Percentiles rank a stretch among this genome's conserved stretches.
Conservation (phyloP, 2,888 invertebrate genomes). For the Ptilodon capucinus region DNA sequence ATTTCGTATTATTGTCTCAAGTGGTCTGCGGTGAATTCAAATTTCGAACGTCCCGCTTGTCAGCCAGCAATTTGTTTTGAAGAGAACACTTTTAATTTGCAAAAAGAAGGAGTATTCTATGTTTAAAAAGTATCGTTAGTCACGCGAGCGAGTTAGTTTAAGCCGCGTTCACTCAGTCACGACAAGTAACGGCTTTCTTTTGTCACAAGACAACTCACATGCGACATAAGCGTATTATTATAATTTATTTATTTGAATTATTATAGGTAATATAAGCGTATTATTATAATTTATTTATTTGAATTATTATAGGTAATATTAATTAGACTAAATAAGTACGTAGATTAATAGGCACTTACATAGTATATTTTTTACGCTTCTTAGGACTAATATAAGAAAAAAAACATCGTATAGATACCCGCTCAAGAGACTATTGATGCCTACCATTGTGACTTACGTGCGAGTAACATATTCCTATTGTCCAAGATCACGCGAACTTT, state of each 20-base stretch:
- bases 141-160: constrained; percentile 72
- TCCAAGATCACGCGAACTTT: constrained; percentile 52
- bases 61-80: constrained; percentile 83
- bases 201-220: too few species aligned
- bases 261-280: too few species aligned
- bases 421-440: too few species aligned
- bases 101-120: constrained; percentile 77
- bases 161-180: constrained; percentile 36
- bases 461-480: constrained; percentile 38
- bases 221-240: too few species aligned
- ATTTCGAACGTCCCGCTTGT: constrained; percentile 76
- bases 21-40: constrained; percentile 61
- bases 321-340: too few species aligned
- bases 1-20: constrained; percentile 18
- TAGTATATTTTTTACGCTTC: too few species aligned
- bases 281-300: too few species aligned
- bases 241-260: background rate
- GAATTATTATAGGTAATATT: too few species aligned
- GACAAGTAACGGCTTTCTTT: constrained; percentile 29
- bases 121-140: constrained; percentile 78
- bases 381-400: too few species aligned
- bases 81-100: constrained; percentile 80
- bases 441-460: too few species aligned
- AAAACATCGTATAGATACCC: too few species aligned
- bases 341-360: too few species aligned